Conservation (phyloP, 2,888 invertebrate genomes). For the Nasonovia ribisnigri region DNA sequence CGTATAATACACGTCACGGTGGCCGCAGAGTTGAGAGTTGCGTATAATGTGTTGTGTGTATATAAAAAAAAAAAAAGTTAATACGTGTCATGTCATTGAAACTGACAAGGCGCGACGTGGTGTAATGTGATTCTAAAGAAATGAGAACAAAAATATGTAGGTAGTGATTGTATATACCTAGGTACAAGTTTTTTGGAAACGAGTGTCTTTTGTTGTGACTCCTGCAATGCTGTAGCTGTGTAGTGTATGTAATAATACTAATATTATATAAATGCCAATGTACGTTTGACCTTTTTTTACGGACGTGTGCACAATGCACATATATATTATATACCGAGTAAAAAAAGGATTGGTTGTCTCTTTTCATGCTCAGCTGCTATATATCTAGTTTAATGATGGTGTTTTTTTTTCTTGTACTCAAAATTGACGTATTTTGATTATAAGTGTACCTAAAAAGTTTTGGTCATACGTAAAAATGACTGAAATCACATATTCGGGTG, state of each 20-base stretch:
- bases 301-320: neutral
- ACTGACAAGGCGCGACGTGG: neutral
- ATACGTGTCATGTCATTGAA: conserved; percentile 1
- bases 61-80: conserved; percentile 20
- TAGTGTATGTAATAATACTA: neutral
- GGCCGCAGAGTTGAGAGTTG: neutral
- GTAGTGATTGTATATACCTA: neutral
- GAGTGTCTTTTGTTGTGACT: conserved; percentile 1
- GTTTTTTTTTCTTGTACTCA: neutral
- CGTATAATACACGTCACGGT: neutral
- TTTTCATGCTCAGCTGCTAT: neutral
- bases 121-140: neutral
- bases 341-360: neutral
- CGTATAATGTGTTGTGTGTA: neutral
- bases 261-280: conserved; percentile 6
- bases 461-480: neutral
- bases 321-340: neutral
- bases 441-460: neutral
- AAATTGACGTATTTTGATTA: neutral
- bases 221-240: neutral
- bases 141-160: neutral
- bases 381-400: neutral
- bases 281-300: conserved; percentile 22
- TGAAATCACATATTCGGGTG: neutral
- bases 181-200: neutral